Evolutionary conservation across 2,113 vertebrate species (phyloP), one percentile per base, ranked within the genome.

Genomic region (Microcebus ravelobensis): DNA sequence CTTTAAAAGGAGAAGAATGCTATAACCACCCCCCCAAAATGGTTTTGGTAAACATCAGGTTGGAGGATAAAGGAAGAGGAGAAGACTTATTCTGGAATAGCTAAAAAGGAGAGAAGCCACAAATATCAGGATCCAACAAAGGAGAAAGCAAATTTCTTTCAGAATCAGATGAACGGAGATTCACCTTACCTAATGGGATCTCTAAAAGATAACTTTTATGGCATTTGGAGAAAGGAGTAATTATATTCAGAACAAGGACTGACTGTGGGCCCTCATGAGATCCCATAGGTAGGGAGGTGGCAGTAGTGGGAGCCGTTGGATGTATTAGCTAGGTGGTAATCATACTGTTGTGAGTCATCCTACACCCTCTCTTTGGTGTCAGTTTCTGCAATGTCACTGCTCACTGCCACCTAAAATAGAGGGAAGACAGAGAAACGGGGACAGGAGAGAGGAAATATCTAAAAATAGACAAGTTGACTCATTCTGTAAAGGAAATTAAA

Each of bases 381-480:
- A 20, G 4, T n/a, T 71, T 96, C 77, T 94, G 45, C n/a, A 95
- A 86, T 73, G 65, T 91, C 63, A 82, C 79, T 55, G n/a, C 55
- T 96, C 55, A 39, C 20, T 93, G 36, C 87, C 50, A 89, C 57
- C 68, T 67, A 89, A 95, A 94, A 87, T 8, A 87, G 63, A 90
- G 31, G 50, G 21, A 91, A 17, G 55, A 48, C 4, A 77, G 70
- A 65, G 45, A 88, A 95, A 65, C 71, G 74, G 39, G 23, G 70
- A 48, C 0, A 3, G n/a, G 57, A 71, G 18, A 63, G 50, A 90
- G 21, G 73, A 61, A 84, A 34, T 34, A 79, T 20, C 74, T 82
- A 67, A 97, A 95, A 92, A 88, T 23, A 79, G 57, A 48, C 42
- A 79, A 85, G 21, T 65, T 96, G 55, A 73, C 61, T 95, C 57